Conservation (phyloP, 2,113 vertebrate genomes). For the Sebastes schlegelii region DNA sequence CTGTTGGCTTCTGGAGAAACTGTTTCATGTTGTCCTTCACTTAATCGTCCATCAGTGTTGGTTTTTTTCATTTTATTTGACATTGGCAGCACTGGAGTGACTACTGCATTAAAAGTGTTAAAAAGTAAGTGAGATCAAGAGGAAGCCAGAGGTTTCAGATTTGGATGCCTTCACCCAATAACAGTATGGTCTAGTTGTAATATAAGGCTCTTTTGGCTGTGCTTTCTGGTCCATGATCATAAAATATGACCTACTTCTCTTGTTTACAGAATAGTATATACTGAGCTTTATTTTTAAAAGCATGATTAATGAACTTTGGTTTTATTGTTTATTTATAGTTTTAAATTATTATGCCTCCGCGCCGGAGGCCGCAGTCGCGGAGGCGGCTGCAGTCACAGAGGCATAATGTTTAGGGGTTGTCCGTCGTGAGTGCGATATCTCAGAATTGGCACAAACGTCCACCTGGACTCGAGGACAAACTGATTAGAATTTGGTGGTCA, state of each 20-base stretch:
- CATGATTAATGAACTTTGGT: neutral
- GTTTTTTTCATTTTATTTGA: neutral
- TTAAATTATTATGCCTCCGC: no score
- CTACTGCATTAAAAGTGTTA: neutral
- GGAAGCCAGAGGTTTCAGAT: neutral
- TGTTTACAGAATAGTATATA: neutral
- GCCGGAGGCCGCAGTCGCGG: no score
- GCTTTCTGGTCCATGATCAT: neutral
- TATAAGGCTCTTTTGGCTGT: neutral
- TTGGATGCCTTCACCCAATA: neutral
- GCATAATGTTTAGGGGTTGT: no score
- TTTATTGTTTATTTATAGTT: no score
- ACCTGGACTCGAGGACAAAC: neutral
- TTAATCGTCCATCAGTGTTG: neutral
- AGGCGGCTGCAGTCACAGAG: no score
- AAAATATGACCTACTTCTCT: neutral
- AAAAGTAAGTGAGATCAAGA: neutral
- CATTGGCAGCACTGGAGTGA: neutral
- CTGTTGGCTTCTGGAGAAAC: neutral
- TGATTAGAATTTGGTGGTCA: neutral
- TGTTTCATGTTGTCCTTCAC: neutral
- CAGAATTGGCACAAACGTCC: no score
- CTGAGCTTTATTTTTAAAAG: neutral
- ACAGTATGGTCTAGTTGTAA: neutral
- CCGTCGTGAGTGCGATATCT: no score